Percentiles rank a stretch among this genome's conserved stretches.
These are phyloP conservation scores for Panonychus citri DNA, from an alignment of 1,140 invertebrate genomes.

Conservation along the genomic window DNA sequence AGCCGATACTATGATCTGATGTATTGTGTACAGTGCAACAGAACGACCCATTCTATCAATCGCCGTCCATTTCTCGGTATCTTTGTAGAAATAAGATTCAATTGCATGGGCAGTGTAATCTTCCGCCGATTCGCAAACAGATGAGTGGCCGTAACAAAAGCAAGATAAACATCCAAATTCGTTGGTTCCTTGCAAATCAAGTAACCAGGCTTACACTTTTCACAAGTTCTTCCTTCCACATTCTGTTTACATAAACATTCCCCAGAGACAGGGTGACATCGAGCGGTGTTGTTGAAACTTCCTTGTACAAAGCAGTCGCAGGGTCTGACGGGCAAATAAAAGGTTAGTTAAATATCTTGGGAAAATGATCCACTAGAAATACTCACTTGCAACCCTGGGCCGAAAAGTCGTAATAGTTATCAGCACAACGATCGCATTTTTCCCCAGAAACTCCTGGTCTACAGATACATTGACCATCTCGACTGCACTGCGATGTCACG, in stretches of 20 bases:
- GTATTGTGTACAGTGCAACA: background rate
- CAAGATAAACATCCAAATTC: conserved; percentile 90
- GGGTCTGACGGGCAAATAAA: background rate
- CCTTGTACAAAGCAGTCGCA: background rate
- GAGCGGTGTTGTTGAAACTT: conserved; percentile 16
- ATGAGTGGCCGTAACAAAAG: conserved; percentile 94
- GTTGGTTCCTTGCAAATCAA: conserved; percentile 73
- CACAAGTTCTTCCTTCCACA: conserved; percentile 81
- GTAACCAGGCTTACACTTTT: conserved; percentile 80
- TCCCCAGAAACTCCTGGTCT: conserved; percentile 30
- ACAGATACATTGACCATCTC: conserved; percentile 39
- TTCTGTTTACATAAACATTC: conserved; percentile 73
- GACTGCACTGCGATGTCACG: conserved; percentile 66
- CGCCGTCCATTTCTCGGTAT: conserved; percentile 55
- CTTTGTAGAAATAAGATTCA: conserved; percentile 24
- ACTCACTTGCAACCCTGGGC: conserved; percentile 27
- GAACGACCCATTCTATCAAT: conserved; percentile 31
- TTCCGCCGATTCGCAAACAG: conserved; percentile 56
- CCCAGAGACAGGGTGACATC: conserved; percentile 57
- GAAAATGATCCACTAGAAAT: background rate
- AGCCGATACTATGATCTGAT: conserved; percentile 33
- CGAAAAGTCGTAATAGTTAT: conserved; percentile 75
- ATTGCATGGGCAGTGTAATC: conserved; percentile 46
- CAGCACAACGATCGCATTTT: conserved; percentile 29
- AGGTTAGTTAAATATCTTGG: background rate